Evolutionary conservation across 2,888 invertebrate species (phyloP).

Genomic region (Philaethria dido): DNA sequence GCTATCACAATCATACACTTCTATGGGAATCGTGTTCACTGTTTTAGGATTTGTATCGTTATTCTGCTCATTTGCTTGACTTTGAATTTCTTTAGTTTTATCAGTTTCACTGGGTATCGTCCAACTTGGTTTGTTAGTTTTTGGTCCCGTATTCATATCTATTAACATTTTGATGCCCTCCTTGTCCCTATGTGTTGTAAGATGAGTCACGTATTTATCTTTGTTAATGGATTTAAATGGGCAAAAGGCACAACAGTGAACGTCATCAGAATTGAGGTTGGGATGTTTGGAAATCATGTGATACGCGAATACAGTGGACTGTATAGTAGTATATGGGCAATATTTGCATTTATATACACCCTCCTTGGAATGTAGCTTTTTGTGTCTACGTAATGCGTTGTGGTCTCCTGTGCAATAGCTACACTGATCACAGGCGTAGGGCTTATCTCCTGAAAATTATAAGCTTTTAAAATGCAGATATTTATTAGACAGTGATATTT

Average conservation of each 20-base stretch:
- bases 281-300: slow-evolving; percentile 93
- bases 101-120: slow-evolving; percentile 70
- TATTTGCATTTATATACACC: slow-evolving; percentile 90
- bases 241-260: slow-evolving; percentile 86
- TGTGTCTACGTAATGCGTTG: slow-evolving; percentile 91
- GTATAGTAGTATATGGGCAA: slow-evolving; percentile 91
- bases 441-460: slow-evolving; percentile 86
- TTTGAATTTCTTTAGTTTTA: slow-evolving; percentile 52
- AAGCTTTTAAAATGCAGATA: background rate
- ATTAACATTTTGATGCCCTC: slow-evolving; percentile 68
- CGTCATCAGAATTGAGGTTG: slow-evolving; percentile 83
- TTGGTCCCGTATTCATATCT: slow-evolving; percentile 63
- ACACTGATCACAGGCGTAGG: slow-evolving; percentile 90
- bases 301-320: slow-evolving; percentile 89
- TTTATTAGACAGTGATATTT: background rate
- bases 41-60: slow-evolving; percentile 56
- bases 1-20: slow-evolving; percentile 75
- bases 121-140: slow-evolving; percentile 69
- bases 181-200: slow-evolving; percentile 79
- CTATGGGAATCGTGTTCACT: slow-evolving; percentile 69
- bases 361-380: slow-evolving; percentile 89
- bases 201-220: slow-evolving; percentile 83
- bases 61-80: slow-evolving; percentile 51
- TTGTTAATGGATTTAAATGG: slow-evolving; percentile 86
- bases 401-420: slow-evolving; percentile 90